These are phyloP conservation scores for Esox masquinongy DNA, from an alignment of 2,797 vertebrate species.

Conservation along the genomic window DNA sequence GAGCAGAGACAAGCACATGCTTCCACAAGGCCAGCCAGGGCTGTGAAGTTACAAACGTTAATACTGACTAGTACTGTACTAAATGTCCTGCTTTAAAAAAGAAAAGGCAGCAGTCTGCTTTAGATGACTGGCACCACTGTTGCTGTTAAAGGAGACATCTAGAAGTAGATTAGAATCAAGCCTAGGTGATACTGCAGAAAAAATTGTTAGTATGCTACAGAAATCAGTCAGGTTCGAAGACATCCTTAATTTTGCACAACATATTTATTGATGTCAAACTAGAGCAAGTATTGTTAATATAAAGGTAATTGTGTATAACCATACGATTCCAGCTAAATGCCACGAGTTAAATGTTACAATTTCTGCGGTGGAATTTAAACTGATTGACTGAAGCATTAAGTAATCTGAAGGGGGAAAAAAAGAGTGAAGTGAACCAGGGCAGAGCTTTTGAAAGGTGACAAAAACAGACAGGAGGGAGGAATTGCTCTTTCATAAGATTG, in stretches of 20 bases:
- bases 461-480: slow-evolving; percentile 15
- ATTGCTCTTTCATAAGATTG: slow-evolving; percentile 52
- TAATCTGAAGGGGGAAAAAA: not conserved
- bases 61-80: not conserved
- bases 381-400: slow-evolving; percentile 42
- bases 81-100: not conserved
- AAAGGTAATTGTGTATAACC: not conserved
- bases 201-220: not conserved
- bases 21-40: slow-evolving; percentile 1
- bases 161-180: not conserved
- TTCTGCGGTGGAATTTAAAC: slow-evolving; percentile 51
- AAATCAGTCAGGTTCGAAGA: not conserved
- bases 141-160: not conserved
- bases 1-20: slow-evolving; percentile 24
- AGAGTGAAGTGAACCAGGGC: not conserved
- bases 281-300: not conserved
- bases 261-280: not conserved
- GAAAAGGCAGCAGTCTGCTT: not conserved
- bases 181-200: not conserved
- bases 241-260: not conserved
- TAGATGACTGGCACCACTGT: not conserved
- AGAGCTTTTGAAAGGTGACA: not conserved
- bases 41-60: slow-evolving; percentile 1
- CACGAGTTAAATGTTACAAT: not conserved
- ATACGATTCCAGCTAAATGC: slow-evolving; percentile 1